These are phyloP conservation scores for Tyto alba DNA, from an alignment of 2,113 vertebrate genomes.

Conservation along the genomic window DNA sequence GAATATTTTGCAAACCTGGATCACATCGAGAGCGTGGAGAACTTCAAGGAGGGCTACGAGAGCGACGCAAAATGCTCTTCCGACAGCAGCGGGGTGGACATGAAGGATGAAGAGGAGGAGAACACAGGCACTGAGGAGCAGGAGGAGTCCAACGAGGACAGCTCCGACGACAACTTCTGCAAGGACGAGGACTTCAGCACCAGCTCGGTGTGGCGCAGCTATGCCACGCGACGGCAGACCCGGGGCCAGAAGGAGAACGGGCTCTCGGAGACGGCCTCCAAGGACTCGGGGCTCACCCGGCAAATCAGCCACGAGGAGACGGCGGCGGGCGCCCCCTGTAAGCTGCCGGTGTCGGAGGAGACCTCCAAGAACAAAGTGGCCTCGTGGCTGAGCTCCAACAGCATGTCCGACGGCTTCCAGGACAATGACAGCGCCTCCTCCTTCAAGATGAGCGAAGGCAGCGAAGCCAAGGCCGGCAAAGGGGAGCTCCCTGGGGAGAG, in stretches of 20 bases:
- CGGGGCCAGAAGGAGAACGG: slow-evolving; percentile 90
- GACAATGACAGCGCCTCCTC: slow-evolving; percentile 64
- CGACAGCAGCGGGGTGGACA: slow-evolving; percentile 92
- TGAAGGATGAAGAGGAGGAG: slow-evolving; percentile 80
- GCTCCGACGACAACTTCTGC: slow-evolving; percentile 94
- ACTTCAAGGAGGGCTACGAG: slow-evolving; percentile 97
- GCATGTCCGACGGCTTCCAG: slow-evolving; percentile 48
- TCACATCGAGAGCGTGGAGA: slow-evolving; percentile 98
- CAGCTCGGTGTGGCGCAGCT: slow-evolving; percentile 93
- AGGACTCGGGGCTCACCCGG: slow-evolving; percentile 77
- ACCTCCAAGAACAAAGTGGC: slow-evolving; percentile 94
- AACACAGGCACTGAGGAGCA: slow-evolving; percentile 87
- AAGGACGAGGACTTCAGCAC: slow-evolving; percentile 85
- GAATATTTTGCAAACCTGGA: slow-evolving; percentile 98
- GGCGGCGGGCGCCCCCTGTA: slow-evolving; percentile 22
- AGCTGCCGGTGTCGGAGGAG: slow-evolving; percentile 85
- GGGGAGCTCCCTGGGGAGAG: not conserved
- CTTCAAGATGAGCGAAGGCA: slow-evolving; percentile 55
- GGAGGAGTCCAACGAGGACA: slow-evolving; percentile 90
- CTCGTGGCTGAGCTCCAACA: slow-evolving; percentile 87
- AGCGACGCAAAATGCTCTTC: slow-evolving; percentile 93
- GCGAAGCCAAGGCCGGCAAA: slow-evolving; percentile 34
- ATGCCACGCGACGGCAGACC: slow-evolving; percentile 90
- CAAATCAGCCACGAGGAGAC: slow-evolving; percentile 57
- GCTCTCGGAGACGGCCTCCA: slow-evolving; percentile 62